Base-by-base conservation (phyloP, 2,888 invertebrate species). In the Sphecodes monilicornis region DNA sequence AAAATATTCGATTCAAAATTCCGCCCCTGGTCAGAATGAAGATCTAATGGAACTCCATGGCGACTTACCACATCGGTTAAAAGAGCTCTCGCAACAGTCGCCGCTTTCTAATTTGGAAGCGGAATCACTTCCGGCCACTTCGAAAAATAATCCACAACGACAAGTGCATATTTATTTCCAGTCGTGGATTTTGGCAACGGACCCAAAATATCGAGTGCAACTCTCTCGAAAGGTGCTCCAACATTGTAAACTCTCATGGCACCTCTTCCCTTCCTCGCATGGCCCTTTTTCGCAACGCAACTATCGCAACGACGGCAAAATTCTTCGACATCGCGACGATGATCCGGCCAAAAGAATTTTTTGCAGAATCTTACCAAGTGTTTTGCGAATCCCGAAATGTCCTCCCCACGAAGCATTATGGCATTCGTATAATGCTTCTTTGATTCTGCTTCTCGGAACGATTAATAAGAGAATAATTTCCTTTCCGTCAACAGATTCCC, bases 71-170 rank as follows among this genome's bases (percentile, higher is more conserved):
- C 16, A 1, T 36, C 36, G 2, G 36, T 36, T 36, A 36, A 36
- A 36, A 36, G 36, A 36, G 36, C 5, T 5, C 5, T 32, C 13
- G 68, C 22, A 8, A 76, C 36, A 2, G 68, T 68, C 22, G 46
- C 26, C 2, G 54, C 41, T 16, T 41, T 69, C 54, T 68, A 57
- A 11, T 57, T 32, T 2, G 71, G 64, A 3, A 72, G 4, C 1
- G 60, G n/a, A 18, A 78, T 18, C 13, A 71, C 8, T 11, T 70
- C 76, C 10, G 76, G 69, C 57, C 70, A 77, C n/a, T 71, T 71
- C 13, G 70, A 57, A 13, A 78, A 78, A 10, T 57, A 36, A 22
- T 60, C 54, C 18, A 60, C 60, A 0, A 73, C 57, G 39, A 73
- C 73, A 3, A 57, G 13, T 0, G 73, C 57, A 29, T 26, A 57